phyloP scores from a whole-genome alignment of 2,113 vertebrate species.

The Macroglossus sobrinus region DNA sequence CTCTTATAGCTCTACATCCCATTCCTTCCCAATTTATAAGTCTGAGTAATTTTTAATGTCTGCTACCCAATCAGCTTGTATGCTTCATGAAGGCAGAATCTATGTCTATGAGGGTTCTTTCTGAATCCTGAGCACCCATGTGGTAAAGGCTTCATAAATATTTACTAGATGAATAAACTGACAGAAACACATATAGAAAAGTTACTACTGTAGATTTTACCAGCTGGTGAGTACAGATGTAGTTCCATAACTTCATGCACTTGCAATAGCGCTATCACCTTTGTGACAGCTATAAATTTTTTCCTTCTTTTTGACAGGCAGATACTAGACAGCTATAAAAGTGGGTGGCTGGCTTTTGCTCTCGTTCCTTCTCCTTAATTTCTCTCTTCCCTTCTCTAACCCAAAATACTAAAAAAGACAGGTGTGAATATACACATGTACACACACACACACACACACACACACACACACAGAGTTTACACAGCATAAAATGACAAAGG shows the following conservation, averaged over 20 bases:
- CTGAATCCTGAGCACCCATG: neutral
- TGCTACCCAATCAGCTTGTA: neutral
- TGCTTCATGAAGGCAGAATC: neutral
- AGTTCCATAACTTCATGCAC: neutral
- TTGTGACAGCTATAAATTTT: neutral
- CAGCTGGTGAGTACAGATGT: neutral
- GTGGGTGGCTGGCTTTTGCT: neutral
- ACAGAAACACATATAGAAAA: neutral
- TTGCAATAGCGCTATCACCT: neutral
- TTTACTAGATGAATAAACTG: slow-evolving; percentile 29
- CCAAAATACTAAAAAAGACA: neutral
- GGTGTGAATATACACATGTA: neutral
- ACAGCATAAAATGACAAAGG: neutral
- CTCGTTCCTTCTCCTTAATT: neutral
- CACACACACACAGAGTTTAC: neutral
- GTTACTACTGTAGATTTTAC: neutral
- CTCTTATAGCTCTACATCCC: neutral
- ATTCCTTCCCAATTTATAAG: neutral
- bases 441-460: neutral
- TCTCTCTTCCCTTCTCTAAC: neutral
- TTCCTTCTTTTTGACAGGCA: neutral
- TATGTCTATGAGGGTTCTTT: neutral
- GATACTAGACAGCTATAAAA: neutral
- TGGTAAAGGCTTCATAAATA: neutral
- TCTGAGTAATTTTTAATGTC: neutral